Evolutionary conservation across 2,113 vertebrate genomes (phyloP), one percentile per base, ranked within the genome.

Genomic region (Morphnarchus princeps): DNA sequence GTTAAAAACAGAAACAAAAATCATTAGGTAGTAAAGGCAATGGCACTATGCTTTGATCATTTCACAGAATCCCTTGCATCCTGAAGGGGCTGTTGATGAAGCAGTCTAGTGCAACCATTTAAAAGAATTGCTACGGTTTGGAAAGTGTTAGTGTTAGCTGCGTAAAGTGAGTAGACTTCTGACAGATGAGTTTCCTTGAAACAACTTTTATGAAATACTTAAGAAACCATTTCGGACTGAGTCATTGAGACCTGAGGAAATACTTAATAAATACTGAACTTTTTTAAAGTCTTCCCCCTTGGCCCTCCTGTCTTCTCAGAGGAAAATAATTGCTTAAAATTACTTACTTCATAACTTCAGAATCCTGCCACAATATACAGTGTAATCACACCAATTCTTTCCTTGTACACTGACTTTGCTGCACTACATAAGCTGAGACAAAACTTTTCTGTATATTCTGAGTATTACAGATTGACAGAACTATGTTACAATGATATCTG

Each of bases 1-100:
- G 40, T 55, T 92, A 84, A 93, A 96, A 94, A 93, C 50, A 93
- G 94, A 54, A 89, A 59, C 26, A 81, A 72, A 92, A 91, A 50
- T 58, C 57, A 57, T 95, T 76, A 87, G 61, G 57, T n/a, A 87
- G 40, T 69, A 92, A 92, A 96, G 89, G 49, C 40, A 49, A 36
- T 49, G 80, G 65, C 91, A 87, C 20, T 29, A 49, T 13, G 31
- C 72, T 95, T 89, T 87, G 84, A 89, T 92, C 77, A 76, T 40
- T 67, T 52, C 77, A 74, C 43, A 72, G 57, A 94, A 72, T 31
- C 58, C 40, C 61, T 66, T 8, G 1, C 15, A 7, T 61, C 42
- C 36, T 65, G 81, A 50, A 67, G 81, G 38, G 32, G 52, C 0
- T 83, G 79, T 45, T 91, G 82, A 78, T 77, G 38, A 92, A 90